Conservation (phyloP, 2,888 invertebrate species). For the Spicauda simplicius region DNA sequence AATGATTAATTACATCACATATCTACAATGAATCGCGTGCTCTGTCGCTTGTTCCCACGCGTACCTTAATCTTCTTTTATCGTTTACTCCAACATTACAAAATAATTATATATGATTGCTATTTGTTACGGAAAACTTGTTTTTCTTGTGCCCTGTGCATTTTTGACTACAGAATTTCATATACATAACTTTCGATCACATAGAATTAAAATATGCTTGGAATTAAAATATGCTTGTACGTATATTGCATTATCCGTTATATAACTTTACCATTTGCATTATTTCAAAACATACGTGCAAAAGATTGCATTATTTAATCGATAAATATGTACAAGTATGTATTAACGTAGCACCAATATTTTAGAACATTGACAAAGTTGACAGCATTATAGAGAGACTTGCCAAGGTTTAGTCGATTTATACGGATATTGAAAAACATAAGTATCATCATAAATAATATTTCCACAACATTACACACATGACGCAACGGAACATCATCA, state of each 20-base stretch:
- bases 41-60: slow-evolving; percentile 19
- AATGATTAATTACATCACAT: slow-evolving; percentile 17
- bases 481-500: too few relatives aligned
- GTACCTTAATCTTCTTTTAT: slow-evolving; percentile 21
- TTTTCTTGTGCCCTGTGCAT: neutral
- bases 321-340: too few relatives aligned
- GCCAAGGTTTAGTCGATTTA: too few relatives aligned
- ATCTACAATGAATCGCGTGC: slow-evolving; percentile 26
- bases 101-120: slow-evolving; percentile 4
- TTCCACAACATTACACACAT: too few relatives aligned
- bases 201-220: neutral
- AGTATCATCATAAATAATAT: too few relatives aligned
- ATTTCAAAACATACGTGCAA: too few relatives aligned
- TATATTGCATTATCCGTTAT: neutral
- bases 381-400: too few relatives aligned
- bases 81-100: neutral
- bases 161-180: neutral
- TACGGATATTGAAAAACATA: too few relatives aligned
- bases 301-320: too few relatives aligned
- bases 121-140: neutral
- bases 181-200: neutral
- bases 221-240: neutral
- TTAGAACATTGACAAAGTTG: too few relatives aligned
- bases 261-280: neutral
- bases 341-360: too few relatives aligned